Evolutionary conservation across 2,888 invertebrate genomes (phyloP), one percentile per base, ranked within the genome.

Genomic region (Epinotia ramella): DNA sequence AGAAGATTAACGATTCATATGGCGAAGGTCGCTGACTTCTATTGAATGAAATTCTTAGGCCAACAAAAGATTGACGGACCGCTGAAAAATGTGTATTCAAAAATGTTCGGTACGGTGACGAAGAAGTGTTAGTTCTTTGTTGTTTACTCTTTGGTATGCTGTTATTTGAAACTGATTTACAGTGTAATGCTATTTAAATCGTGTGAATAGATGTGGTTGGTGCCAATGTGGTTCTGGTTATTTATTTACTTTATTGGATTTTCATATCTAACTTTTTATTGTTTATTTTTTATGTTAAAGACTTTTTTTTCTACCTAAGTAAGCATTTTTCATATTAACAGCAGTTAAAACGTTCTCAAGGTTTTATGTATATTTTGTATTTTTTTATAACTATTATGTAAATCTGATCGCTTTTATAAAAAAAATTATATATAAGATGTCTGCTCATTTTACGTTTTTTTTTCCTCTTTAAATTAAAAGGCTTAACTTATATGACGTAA

Each of bases 11-110:
- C 76, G 70, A 70, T 66, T 33, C 59, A 44, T 16, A 24, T 18
- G n/a, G 70, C 72, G 71, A 76, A 76, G 76, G 71, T 76, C 76
- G 67, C 62, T 72, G 76, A 76, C 76, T 76, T 57, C 63, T n/a
- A 46, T 33, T 20, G 64, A 70, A 72, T 63, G 60, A 16, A 73
- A 57, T 33, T 70, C 68, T 56, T 69, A 57, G 56, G 28, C 24
- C 28, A 69, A 70, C 69, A 63, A 67, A 72, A 62, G 67, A 65
- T 57, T 24, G 65, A 44, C 49, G 20, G 16, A 70, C 59, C n/a
- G 63, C 46, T 46, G 68, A 59, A 64, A 74, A 59, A 73, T 59
- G 28, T 33, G 16, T 46, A 18, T 69, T 28, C 18, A 18, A 56
- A 33, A 18, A 20, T 53, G 64, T 71, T 20, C 53, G 2, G 44